Evolutionary conservation across 92 coral and sea anemone species (phyloP).

Genomic region (Epizoanthus illoricatus): DNA sequence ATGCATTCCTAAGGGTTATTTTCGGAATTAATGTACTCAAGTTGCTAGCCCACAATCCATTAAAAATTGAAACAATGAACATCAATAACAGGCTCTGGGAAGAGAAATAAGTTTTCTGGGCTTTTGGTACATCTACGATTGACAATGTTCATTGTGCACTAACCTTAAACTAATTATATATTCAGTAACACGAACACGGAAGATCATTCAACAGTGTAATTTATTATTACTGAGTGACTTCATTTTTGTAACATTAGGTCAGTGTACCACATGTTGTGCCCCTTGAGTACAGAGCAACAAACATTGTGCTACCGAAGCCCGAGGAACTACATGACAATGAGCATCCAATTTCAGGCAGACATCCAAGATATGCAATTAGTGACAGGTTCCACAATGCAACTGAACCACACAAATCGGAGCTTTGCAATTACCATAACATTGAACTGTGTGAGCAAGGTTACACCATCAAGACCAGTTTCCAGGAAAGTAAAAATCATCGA

Average conservation of each 20-base stretch:
- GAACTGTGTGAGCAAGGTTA: constrained; percentile 38
- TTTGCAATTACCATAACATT: constrained; percentile 47
- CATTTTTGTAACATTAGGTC: constrained; percentile 11
- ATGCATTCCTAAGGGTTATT: no score
- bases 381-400: constrained; percentile 51
- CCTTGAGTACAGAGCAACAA: constrained; percentile 24
- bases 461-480: constrained; percentile 51
- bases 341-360: constrained; percentile 41
- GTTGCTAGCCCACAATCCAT: no score
- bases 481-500: constrained; percentile 53
- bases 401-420: constrained; percentile 54
- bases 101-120: no score
- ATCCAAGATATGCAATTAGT: constrained; percentile 45
- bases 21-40: no score
- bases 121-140: no score
- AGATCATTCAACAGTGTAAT: neutral
- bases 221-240: neutral
- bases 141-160: no score
- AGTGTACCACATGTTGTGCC: constrained; percentile 50
- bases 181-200: neutral
- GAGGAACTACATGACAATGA: constrained; percentile 9
- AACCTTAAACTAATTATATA: no score
- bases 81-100: no score
- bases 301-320: constrained; percentile 4
- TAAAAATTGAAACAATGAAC: no score